Percentiles rank a stretch among this genome's conserved stretches.
These are phyloP conservation scores for Stenodera caucasica DNA, from an alignment of 2,888 invertebrate genomes.

Conservation along the genomic window DNA sequence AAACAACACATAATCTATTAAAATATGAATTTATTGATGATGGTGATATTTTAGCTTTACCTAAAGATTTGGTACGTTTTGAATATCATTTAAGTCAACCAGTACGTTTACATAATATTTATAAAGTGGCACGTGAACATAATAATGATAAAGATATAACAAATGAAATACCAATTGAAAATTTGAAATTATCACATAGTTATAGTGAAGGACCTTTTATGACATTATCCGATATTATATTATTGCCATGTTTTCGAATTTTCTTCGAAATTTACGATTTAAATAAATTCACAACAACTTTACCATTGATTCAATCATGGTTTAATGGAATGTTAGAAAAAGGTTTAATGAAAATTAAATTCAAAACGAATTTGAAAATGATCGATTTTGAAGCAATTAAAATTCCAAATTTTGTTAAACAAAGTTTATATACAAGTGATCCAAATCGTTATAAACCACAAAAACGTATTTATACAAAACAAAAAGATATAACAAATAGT, in stretches of 20 bases:
- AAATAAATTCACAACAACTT: slow-evolving; percentile 39
- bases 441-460: slow-evolving; percentile 74
- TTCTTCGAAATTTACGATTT: slow-evolving; percentile 56
- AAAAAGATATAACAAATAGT: slow-evolving; percentile 71
- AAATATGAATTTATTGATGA: slow-evolving; percentile 28
- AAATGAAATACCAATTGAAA: slow-evolving; percentile 57
- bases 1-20: slow-evolving; percentile 60
- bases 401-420: slow-evolving; percentile 55
- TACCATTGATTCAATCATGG: slow-evolving; percentile 71
- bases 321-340: slow-evolving; percentile 54
- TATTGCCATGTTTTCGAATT: slow-evolving; percentile 71
- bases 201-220: slow-evolving; percentile 83
- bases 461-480: slow-evolving; percentile 74
- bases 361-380: slow-evolving; percentile 13
- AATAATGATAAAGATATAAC: slow-evolving; percentile 50
- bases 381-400: slow-evolving; percentile 21
- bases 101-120: slow-evolving; percentile 81
- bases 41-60: slow-evolving; percentile 56
- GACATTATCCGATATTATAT: slow-evolving; percentile 80
- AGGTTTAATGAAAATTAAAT: slow-evolving; percentile 27
- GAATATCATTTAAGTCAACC: slow-evolving; percentile 85
- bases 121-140: slow-evolving; percentile 69
- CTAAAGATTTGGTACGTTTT: slow-evolving; percentile 73
- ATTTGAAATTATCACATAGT: slow-evolving; percentile 65
- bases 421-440: slow-evolving; percentile 78